These are phyloP conservation scores for Tiaroga cobitis DNA, from an alignment of 2,797 vertebrate species.

Conservation along the genomic window DNA sequence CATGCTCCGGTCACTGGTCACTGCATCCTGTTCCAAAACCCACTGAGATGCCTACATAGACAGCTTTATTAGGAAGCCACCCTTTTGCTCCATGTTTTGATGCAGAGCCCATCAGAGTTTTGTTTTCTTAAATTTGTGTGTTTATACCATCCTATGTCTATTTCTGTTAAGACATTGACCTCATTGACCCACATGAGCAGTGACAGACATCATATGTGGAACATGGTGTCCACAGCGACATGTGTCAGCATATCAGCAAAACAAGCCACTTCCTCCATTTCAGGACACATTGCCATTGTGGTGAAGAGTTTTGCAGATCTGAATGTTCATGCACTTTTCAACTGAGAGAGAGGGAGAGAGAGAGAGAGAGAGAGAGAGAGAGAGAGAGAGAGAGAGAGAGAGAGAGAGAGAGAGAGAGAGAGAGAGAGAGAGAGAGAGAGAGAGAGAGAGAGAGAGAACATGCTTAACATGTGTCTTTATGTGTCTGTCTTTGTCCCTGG, in stretches of 20 bases:
- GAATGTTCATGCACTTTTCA: background rate
- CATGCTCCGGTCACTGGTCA: background rate
- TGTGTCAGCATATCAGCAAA: slow-evolving; percentile 28
- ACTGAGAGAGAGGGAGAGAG: background rate
- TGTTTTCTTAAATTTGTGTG: slow-evolving; percentile 2
- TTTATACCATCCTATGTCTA: background rate
- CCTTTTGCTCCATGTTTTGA: background rate
- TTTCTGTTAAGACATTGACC: background rate
- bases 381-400: background rate
- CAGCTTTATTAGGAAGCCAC: background rate
- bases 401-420: background rate
- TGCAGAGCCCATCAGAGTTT: background rate
- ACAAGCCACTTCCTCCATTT: slow-evolving; percentile 36
- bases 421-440: background rate
- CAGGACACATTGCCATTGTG: background rate
- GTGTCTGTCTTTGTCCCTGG: slow-evolving; percentile 45
- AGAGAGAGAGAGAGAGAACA: background rate
- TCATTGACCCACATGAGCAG: background rate
- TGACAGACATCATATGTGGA: slow-evolving; percentile 23
- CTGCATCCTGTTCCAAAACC: background rate
- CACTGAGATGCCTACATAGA: background rate
- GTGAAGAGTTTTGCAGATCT: slow-evolving; percentile 2
- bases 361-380: background rate
- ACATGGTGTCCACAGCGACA: slow-evolving; percentile 12
- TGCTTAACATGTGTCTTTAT: slow-evolving; percentile 11